phyloP scores from a whole-genome alignment of 1,140 invertebrate genomes.

The Eueides isabella region DNA sequence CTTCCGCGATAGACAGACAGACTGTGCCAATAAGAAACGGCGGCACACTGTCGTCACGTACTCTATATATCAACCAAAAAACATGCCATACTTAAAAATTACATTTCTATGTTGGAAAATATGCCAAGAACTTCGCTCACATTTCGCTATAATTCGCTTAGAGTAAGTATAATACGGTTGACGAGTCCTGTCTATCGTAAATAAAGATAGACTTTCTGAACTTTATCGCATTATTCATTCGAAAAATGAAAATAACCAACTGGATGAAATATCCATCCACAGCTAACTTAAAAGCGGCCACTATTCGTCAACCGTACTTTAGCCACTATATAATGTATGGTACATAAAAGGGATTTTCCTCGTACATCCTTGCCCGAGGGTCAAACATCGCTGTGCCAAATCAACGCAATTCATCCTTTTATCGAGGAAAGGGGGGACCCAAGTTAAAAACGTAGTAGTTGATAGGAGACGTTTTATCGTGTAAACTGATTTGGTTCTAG shows the following conservation, averaged over 20 bases:
- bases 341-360: conserved; percentile 24
- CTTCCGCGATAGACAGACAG: not conserved
- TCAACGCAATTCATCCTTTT: conserved; percentile 20
- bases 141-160: conserved; percentile 10
- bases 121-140: conserved; percentile 15
- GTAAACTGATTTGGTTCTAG: not conserved
- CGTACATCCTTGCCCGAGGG: conserved; percentile 24
- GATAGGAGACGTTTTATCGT: not conserved
- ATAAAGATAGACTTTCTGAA: too few species aligned
- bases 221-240: too few species aligned
- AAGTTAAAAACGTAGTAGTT: not conserved
- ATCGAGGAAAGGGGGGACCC: not conserved
- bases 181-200: too few species aligned
- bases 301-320: not conserved
- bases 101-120: conserved; percentile 14
- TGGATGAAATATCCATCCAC: too few species aligned
- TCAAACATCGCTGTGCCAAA: conserved; percentile 24
- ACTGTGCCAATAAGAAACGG: conserved; percentile 5
- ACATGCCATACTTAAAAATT: not conserved
- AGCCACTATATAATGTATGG: conserved; percentile 6
- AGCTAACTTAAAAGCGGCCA: too few species aligned
- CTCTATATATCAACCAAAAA: conserved; percentile 4
- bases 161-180: not conserved
- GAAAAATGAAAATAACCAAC: too few species aligned
- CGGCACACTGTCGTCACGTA: not conserved